phyloP scores from a whole-genome alignment of 2,888 invertebrate genomes.

The Sphecodes monilicornis region DNA sequence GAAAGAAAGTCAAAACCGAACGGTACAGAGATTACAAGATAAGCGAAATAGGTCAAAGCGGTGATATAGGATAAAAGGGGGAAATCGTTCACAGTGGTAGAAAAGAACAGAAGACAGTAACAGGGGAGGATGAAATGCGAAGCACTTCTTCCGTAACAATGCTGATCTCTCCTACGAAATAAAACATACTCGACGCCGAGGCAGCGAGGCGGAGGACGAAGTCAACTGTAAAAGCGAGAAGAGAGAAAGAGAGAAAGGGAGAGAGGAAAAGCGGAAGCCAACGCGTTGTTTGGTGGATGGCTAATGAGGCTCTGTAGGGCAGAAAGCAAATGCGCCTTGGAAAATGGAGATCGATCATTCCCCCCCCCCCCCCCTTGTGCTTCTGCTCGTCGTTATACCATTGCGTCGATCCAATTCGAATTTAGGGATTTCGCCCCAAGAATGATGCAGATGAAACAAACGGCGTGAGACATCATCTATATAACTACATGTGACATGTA shows the following conservation, averaged over 20 bases:
- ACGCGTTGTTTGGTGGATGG: conserved; percentile 72
- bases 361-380: conserved; percentile 5
- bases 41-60: not conserved
- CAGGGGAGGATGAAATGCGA: conserved; percentile 68
- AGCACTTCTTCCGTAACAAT: conserved; percentile 81
- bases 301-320: conserved; percentile 76
- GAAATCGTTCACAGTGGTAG: conserved; percentile 19
- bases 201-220: conserved; percentile 28
- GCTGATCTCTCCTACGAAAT: conserved; percentile 78
- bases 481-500: too few species aligned
- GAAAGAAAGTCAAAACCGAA: conserved; percentile 3
- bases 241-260: conserved; percentile 11
- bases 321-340: conserved; percentile 61
- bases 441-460: not conserved
- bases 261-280: conserved; percentile 48
- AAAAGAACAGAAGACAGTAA: conserved; percentile 24
- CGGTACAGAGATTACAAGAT: not conserved
- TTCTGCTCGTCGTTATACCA: conserved; percentile 19
- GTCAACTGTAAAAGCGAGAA: conserved; percentile 32
- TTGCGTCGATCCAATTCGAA: not conserved
- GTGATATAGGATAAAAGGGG: not conserved
- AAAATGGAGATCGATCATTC: conserved; percentile 74
- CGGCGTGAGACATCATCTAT: not conserved
- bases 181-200: conserved; percentile 74
- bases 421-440: not conserved